Percentiles rank a stretch among this genome's conserved stretches.
Conservation (phyloP, 2,113 vertebrate species). For the Porphyrio hochstetteri region DNA sequence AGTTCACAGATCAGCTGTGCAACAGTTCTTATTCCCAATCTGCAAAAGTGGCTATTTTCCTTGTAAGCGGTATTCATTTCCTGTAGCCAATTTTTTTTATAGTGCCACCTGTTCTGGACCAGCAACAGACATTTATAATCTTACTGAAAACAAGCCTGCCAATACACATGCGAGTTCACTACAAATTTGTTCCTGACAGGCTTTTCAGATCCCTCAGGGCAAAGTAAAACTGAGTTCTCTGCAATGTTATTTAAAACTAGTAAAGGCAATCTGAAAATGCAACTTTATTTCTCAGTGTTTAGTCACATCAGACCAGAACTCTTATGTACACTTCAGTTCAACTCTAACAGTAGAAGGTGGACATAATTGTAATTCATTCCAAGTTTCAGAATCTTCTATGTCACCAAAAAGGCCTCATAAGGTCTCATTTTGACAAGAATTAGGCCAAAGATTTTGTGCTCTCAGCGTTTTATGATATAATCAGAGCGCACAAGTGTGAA, state of each 20-base stretch:
- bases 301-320: neutral
- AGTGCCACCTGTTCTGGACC: constrained; percentile 56
- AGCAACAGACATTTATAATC: neutral
- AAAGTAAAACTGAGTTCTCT: neutral
- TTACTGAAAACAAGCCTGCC: neutral
- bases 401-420: neutral
- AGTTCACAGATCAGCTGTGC: constrained; percentile 36
- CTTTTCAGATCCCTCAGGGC: neutral
- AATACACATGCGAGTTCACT: constrained; percentile 1
- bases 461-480: neutral
- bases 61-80: constrained; percentile 11
- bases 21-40: neutral
- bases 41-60: constrained; percentile 31
- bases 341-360: neutral
- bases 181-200: neutral
- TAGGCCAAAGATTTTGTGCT: neutral
- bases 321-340: neutral
- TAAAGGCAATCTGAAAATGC: neutral
- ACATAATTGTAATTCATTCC: neutral
- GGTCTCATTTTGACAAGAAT: neutral
- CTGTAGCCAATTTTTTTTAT: constrained; percentile 32
- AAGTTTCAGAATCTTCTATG: neutral
- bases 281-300: neutral
- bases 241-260: neutral
- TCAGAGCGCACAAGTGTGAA: neutral